phyloP scores from a whole-genome alignment of 2,888 invertebrate species.

The Drosophila emarginata region DNA sequence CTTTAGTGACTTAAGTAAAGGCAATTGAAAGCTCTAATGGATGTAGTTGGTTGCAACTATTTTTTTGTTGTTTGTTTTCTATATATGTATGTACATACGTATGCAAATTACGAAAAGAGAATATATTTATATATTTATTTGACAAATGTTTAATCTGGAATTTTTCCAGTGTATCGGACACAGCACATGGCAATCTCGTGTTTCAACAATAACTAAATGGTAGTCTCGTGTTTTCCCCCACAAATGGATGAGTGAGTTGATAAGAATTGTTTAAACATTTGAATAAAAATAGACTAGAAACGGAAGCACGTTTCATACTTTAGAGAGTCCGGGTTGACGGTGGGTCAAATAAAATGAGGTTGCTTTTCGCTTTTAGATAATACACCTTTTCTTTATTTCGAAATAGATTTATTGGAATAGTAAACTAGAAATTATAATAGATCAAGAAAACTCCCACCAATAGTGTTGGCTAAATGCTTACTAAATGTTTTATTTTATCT shows the following conservation, averaged over 20 bases:
- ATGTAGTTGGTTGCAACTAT: not conserved
- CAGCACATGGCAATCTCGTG: conserved; percentile 31
- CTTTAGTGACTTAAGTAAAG: not conserved
- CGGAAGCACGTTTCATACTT: conserved; percentile 33
- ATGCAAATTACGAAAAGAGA: not conserved
- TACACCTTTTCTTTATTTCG: conserved; percentile 28
- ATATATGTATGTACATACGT: not conserved
- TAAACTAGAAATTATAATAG: not conserved
- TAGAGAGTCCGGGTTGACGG: conserved; percentile 28
- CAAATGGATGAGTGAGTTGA: conserved; percentile 6
- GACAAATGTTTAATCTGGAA: not conserved
- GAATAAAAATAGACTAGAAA: conserved; percentile 27
- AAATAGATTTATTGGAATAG: conserved; percentile 23
- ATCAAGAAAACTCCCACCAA: not conserved
- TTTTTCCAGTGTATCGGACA: not conserved
- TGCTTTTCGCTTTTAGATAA: conserved; percentile 7
- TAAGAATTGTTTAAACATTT: conserved; percentile 9
- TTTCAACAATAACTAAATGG: conserved; percentile 16
- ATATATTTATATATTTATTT: too few relatives aligned
- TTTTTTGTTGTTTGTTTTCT: not conserved
- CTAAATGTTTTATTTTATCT: conserved; percentile 33
- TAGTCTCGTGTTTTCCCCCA: conserved; percentile 31
- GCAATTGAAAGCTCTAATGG: not conserved
- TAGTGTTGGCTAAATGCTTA: conserved; percentile 39
- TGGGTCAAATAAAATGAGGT: conserved; percentile 10